A percentile compares a stretch with the other conserved stretches of the same genome.
Conservation (phyloP, 2,888 invertebrate species). For the Patella depressa region DNA sequence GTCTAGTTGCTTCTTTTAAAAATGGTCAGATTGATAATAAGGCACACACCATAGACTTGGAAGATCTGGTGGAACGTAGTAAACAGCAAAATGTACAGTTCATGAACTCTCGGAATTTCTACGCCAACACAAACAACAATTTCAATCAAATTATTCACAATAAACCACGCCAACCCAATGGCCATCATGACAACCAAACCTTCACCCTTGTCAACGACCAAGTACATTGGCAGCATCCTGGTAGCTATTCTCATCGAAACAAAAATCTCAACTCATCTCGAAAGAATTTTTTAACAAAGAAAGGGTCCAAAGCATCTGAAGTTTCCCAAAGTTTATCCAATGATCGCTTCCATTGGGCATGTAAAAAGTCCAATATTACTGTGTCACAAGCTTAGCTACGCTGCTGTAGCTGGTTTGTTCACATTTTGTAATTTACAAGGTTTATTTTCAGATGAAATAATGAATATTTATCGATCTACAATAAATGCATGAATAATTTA, state of each 20-base stretch:
- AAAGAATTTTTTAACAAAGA: not conserved
- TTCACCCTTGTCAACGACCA: constrained; percentile 9
- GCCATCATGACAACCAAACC: not conserved
- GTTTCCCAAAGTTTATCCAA: not conserved
- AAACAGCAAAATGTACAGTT: not conserved
- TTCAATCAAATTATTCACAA: not conserved
- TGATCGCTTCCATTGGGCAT: not conserved
- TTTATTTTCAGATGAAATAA: too few relatives aligned
- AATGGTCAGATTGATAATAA: constrained; percentile 55
- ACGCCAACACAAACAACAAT: constrained; percentile 2
- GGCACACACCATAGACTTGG: constrained; percentile 54
- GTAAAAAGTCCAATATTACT: not conserved
- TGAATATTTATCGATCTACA: too few relatives aligned
- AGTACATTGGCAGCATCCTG: not conserved
- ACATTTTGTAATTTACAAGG: too few relatives aligned
- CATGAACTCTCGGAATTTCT: constrained; percentile 3
- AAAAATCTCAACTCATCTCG: constrained; percentile 2
- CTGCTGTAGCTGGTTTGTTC: too few relatives aligned
- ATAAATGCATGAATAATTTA: too few relatives aligned
- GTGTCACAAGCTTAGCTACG: not conserved
- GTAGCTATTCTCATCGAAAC: not conserved
- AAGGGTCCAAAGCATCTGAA: not conserved
- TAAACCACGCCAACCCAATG: not conserved
- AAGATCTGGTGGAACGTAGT: constrained; percentile 43
- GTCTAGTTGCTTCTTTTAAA: constrained; percentile 55